phyloP scores from a whole-genome alignment of 2,113 vertebrate genomes.

The Chlorodrepanis virens region DNA sequence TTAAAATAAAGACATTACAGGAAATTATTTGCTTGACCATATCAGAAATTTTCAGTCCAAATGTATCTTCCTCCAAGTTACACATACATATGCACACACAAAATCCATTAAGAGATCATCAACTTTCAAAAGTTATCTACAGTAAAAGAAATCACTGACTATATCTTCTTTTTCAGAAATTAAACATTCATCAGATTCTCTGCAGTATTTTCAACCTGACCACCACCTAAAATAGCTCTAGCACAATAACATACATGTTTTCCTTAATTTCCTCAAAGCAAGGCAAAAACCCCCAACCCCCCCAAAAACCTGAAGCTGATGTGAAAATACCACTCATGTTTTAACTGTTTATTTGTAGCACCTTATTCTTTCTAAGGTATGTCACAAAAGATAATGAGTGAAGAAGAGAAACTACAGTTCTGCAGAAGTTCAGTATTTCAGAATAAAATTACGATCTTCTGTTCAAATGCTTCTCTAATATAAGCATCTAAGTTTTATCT shows the following conservation, averaged over 20 bases:
- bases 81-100: neutral
- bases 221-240: neutral
- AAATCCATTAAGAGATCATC: neutral
- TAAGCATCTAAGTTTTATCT: neutral
- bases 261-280: neutral
- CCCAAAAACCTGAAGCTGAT: fast-evolving
- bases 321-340: neutral
- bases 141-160: neutral
- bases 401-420: neutral
- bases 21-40: neutral
- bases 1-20: neutral
- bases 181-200: neutral
- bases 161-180: neutral
- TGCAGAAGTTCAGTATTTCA: neutral
- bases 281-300: fast-evolving
- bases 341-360: neutral
- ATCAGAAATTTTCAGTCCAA: neutral
- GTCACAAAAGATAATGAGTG: neutral
- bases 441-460: neutral
- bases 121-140: neutral
- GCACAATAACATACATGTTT: neutral
- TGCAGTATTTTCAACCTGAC: neutral
- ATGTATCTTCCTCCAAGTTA: neutral
- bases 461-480: neutral
- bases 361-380: neutral